Conservation (phyloP, 2,113 vertebrate species). For the Furnarius figulus region DNA sequence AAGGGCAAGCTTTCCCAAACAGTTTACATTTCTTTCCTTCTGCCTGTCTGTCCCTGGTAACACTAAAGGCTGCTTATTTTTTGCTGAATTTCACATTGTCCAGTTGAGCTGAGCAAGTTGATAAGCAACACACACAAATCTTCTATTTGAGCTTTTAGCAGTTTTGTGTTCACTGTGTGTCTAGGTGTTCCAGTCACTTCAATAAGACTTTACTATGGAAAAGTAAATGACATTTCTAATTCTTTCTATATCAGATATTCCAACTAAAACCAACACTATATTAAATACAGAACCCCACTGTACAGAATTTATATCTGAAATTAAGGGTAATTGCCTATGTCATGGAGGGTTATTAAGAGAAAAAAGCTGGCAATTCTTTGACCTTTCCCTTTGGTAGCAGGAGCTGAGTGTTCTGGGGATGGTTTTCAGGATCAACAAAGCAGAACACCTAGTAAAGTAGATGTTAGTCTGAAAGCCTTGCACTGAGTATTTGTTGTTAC, state of each 20-base stretch:
- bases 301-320: not conserved
- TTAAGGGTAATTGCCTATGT: not conserved
- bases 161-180: not conserved
- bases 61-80: not conserved
- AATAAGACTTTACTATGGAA: not conserved
- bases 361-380: not conserved
- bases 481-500: not conserved
- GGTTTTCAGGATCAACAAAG: not conserved
- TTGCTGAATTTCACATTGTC: not conserved
- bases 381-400: not conserved
- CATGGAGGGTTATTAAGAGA: not conserved
- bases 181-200: not conserved
- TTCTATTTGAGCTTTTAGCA: not conserved
- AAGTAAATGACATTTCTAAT: not conserved
- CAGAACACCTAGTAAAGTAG: not conserved
- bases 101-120: not conserved
- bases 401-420: not conserved
- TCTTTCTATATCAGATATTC: not conserved
- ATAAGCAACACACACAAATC: not conserved
- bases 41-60: not conserved
- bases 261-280: not conserved
- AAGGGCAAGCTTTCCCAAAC: not conserved
- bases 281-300: not conserved
- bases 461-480: not conserved
- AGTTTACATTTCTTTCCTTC: not conserved